Conservation (phyloP, 2,888 invertebrate species). For the Galerucella pusilla region DNA sequence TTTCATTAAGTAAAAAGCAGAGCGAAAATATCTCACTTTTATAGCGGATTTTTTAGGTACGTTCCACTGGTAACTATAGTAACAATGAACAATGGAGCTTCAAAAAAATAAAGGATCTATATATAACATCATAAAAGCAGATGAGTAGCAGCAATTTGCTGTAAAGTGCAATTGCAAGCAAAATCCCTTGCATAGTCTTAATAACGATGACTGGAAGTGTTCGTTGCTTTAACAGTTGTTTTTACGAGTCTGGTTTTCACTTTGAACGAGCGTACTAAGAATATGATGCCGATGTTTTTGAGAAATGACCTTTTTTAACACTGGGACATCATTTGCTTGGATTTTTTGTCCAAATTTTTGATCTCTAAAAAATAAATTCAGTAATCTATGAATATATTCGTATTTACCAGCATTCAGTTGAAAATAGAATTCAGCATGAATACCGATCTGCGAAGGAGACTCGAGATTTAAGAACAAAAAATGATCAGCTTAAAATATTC, state of each 20-base stretch:
- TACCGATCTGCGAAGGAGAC: not conserved
- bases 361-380: too few relatives aligned
- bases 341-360: too few relatives aligned
- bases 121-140: conserved; percentile 1
- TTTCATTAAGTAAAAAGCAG: not conserved
- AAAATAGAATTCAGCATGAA: not conserved
- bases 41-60: not conserved
- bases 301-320: not conserved
- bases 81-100: not conserved
- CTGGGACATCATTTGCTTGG: too few relatives aligned
- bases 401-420: not conserved
- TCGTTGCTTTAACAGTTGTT: conserved; percentile 1
- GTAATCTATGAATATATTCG: not conserved
- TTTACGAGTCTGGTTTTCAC: not conserved
- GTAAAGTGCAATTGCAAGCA: conserved; percentile 5
- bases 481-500: conserved; percentile 24
- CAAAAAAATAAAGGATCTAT: not conserved
- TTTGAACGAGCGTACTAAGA: not conserved
- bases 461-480: conserved; percentile 10
- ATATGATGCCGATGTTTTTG: not conserved
- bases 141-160: conserved; percentile 7
- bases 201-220: conserved; percentile 5
- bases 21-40: not conserved
- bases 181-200: not conserved
- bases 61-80: not conserved